Evolutionary conservation across 2,888 invertebrate species (phyloP).

Genomic region (Drosophila yooni): DNA sequence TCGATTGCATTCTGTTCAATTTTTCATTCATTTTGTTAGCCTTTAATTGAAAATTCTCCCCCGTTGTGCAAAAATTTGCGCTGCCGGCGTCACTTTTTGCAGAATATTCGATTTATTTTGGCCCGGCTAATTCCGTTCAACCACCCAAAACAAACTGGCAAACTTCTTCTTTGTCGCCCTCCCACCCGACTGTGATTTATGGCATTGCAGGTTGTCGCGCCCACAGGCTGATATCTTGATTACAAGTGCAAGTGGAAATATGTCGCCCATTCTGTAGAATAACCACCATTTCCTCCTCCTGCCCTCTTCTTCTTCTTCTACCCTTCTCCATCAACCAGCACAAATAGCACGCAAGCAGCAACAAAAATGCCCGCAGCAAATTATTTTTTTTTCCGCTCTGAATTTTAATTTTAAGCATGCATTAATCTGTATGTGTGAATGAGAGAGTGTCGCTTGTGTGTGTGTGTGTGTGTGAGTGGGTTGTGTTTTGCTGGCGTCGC

Average conservation of each 20-base stretch:
- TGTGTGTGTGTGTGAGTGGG: slow-evolving; percentile 25
- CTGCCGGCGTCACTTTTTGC: slow-evolving; percentile 16
- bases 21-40: slow-evolving; percentile 27
- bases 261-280: slow-evolving; percentile 33
- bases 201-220: slow-evolving; percentile 61
- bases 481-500: slow-evolving; percentile 36
- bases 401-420: slow-evolving; percentile 70
- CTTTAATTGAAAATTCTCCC: slow-evolving; percentile 24
- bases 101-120: slow-evolving; percentile 64
- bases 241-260: slow-evolving; percentile 69
- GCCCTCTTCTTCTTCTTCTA: not conserved
- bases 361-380: slow-evolving; percentile 69
- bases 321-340: not conserved
- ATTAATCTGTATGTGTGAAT: slow-evolving; percentile 51
- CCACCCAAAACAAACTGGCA: slow-evolving; percentile 9
- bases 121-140: slow-evolving; percentile 58
- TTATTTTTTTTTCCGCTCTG: slow-evolving; percentile 27
- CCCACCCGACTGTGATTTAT: slow-evolving; percentile 41
- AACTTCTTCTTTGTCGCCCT: not conserved
- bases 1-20: slow-evolving; percentile 46
- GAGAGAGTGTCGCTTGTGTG: slow-evolving; percentile 8
- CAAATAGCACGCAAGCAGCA: slow-evolving; percentile 30
- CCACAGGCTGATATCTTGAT: slow-evolving; percentile 71
- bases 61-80: slow-evolving; percentile 10
- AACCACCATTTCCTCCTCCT: not conserved